Evolutionary conservation across 2,113 vertebrate species (phyloP).

Genomic region (Perca schrenkii): DNA sequence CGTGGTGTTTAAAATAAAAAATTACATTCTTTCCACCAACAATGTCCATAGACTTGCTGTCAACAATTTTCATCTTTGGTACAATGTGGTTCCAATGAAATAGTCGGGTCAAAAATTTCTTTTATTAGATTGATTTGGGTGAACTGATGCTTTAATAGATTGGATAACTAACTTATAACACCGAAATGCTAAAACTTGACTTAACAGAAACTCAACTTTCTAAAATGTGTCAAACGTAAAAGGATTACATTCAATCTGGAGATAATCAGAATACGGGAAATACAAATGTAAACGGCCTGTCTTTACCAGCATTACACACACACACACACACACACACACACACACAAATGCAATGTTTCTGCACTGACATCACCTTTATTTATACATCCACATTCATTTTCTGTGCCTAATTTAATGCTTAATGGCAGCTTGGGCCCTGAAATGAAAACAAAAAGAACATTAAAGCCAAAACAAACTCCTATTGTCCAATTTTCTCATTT

Average conservation of each 20-base stretch:
- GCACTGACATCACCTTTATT: conserved; percentile 31
- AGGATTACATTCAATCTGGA: conserved; percentile 22
- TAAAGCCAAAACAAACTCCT: conserved; percentile 47
- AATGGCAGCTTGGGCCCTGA: not conserved
- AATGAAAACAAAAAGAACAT: conserved; percentile 24
- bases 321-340: conserved; percentile 1
- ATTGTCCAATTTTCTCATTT: conserved; percentile 45
- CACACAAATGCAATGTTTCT: not conserved
- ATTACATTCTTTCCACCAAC: not conserved
- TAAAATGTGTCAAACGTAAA: conserved; percentile 2
- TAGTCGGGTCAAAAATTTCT: not conserved
- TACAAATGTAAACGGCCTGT: not conserved
- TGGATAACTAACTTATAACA: not conserved
- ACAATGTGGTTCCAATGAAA: conserved; percentile 3
- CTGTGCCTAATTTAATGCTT: not conserved
- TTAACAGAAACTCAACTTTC: conserved; percentile 19
- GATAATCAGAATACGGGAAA: conserved; percentile 15
- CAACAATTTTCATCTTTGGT: not conserved
- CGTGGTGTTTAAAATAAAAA: not conserved
- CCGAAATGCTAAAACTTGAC: not conserved
- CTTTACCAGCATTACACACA: conserved; percentile 10
- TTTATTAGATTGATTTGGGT: not conserved
- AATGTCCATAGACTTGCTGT: not conserved
- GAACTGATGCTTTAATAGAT: not conserved
- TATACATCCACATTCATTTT: not conserved